Evolutionary conservation across 2,797 vertebrate genomes (phyloP).

Genomic region (Betta splendens): DNA sequence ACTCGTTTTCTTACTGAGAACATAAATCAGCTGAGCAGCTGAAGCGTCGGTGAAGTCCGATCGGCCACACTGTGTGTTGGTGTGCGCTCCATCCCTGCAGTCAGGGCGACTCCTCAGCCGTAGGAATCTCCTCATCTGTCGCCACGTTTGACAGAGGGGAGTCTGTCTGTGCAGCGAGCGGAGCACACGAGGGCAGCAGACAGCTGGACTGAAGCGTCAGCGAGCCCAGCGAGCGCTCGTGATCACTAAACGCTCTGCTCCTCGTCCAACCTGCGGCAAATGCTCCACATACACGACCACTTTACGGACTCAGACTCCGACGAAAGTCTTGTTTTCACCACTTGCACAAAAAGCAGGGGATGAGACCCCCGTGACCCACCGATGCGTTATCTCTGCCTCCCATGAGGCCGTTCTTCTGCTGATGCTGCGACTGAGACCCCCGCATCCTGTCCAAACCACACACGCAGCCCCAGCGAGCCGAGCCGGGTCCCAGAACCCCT

Average conservation of each 20-base stretch:
- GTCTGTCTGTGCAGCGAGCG: slow-evolving; percentile 33
- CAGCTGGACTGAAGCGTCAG: slow-evolving; percentile 46
- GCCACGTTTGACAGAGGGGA: slow-evolving; percentile 39
- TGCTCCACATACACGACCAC: not conserved
- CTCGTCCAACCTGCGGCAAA: slow-evolving; percentile 8
- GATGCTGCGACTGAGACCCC: slow-evolving; percentile 70
- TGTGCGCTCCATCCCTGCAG: slow-evolving; percentile 7
- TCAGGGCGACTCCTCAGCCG: slow-evolving; percentile 24
- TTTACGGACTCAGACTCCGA: too few relatives aligned
- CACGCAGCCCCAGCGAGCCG: slow-evolving; percentile 30
- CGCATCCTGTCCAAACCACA: slow-evolving; percentile 88
- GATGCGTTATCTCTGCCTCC: slow-evolving; percentile 92
- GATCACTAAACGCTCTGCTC: slow-evolving; percentile 19
- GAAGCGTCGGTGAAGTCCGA: too few relatives aligned
- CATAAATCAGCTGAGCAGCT: too few relatives aligned
- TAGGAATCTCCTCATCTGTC: slow-evolving; percentile 41
- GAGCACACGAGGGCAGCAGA: slow-evolving; percentile 68
- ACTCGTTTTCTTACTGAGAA: too few relatives aligned
- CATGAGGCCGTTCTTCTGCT: slow-evolving; percentile 79
- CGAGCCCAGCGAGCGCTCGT: slow-evolving; percentile 43
- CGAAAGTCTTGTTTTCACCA: slow-evolving; percentile 36
- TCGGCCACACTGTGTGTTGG: too few relatives aligned
- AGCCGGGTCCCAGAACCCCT: slow-evolving; percentile 80
- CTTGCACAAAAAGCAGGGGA: slow-evolving; percentile 52
- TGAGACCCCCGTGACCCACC: slow-evolving; percentile 79